Conservation (phyloP, 2,797 vertebrate species). For the Xiphophorus birchmanni region DNA sequence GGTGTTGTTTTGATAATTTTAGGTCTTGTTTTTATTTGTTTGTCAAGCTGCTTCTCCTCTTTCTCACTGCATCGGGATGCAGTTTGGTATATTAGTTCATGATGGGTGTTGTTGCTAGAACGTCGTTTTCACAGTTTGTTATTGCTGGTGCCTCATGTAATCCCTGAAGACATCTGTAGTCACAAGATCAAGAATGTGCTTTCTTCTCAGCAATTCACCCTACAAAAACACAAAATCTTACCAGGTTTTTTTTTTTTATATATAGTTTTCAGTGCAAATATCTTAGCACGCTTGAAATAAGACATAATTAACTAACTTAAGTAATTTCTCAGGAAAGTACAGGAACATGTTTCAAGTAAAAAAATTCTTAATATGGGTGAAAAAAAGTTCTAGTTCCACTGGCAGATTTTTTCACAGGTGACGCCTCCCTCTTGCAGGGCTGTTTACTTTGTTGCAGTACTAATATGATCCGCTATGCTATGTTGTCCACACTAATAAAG, state of each 20-base stretch:
- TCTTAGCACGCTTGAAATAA: no score
- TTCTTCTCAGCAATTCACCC: no score
- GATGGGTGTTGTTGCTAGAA: constrained; percentile 4
- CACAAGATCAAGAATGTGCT: neutral
- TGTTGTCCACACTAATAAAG: neutral
- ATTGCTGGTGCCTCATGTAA: constrained; percentile 67
- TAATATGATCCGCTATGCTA: neutral
- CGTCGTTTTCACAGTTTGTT: constrained; percentile 40
- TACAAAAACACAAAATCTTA: no score
- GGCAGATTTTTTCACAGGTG: no score
- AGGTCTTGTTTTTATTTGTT: neutral
- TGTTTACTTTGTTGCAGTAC: neutral
- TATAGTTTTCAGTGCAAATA: no score
- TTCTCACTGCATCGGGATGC: neutral
- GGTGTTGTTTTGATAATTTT: neutral
- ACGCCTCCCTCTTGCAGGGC: no score
- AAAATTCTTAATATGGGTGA: no score
- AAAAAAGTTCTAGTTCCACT: no score
- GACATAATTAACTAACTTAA: no score
- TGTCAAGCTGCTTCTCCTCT: neutral
- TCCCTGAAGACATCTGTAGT: constrained; percentile 15
- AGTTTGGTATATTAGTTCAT: neutral
- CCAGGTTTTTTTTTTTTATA: no score
- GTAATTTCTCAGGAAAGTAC: no score
- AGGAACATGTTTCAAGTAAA: no score